Percentiles rank a stretch among this genome's conserved stretches.
Evolutionary conservation across 2,797 vertebrate genomes (phyloP).

Genomic region (Podarcis lilfordi): DNA sequence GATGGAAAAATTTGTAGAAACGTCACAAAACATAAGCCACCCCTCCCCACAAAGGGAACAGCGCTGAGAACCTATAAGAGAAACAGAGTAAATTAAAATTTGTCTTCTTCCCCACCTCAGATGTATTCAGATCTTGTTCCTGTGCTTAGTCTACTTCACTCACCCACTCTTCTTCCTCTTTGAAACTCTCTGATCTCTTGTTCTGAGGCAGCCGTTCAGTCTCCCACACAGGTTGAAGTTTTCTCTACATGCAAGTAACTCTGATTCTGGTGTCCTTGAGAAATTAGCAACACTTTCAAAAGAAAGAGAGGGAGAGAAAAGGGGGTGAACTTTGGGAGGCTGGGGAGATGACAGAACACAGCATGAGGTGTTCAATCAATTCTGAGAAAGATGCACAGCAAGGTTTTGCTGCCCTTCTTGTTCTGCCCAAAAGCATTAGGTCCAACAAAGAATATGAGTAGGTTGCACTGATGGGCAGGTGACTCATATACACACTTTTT

Average conservation of each 20-base stretch:
- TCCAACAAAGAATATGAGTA: not conserved
- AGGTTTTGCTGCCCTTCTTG: not conserved
- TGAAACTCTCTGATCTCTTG: not conserved
- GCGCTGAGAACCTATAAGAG: not conserved
- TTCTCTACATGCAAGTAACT: not conserved
- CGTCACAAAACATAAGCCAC: not conserved
- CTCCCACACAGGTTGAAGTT: not conserved
- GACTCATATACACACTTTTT: not conserved
- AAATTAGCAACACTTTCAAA: not conserved
- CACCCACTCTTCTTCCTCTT: not conserved
- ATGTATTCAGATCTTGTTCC: not conserved
- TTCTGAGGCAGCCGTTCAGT: not conserved
- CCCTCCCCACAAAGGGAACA: not conserved
- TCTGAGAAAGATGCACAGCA: not conserved
- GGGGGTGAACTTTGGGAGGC: not conserved
- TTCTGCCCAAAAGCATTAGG: not conserved
- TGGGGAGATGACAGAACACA: not conserved
- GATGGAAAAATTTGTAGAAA: not conserved
- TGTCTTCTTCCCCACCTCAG: not conserved
- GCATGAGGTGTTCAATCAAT: not conserved
- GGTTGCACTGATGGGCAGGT: too few relatives aligned
- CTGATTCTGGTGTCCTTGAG: not conserved
- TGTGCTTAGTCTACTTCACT: not conserved
- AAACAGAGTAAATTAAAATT: not conserved
- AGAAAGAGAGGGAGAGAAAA: not conserved